Base-by-base conservation (phyloP, 2,888 invertebrate species). In the Mimumesa dahlbomi region DNA sequence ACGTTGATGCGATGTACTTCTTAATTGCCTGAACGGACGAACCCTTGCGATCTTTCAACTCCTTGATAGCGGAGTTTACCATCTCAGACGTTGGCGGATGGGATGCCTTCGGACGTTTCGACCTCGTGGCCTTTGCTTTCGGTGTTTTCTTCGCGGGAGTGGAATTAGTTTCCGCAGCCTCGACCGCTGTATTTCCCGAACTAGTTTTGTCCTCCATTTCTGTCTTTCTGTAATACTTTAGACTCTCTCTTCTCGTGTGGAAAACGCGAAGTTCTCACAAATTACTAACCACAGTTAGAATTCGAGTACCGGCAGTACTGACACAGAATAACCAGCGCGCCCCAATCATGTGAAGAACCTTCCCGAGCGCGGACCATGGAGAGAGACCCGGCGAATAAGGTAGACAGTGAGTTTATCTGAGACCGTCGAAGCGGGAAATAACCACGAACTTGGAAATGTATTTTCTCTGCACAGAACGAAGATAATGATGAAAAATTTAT, bases 1-100 rank as follows among this genome's bases (percentile, higher is more conserved):
- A 93, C 61, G 91, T 92, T 19, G 90, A 89, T 7, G 90, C 87
- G 49, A 94, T 91, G 85, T 92, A 93, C 82, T 94, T 94, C 84
- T 93, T 93, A 84, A 94, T 93, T 1, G 92, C 92, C 83, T 86
- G 90, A 71, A 88, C 82, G 0, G 93, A 93, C 0, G 93, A 93
- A 22, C 94, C 94, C 54, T 91, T 91, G 22, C 92, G 90, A 79
- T 92, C 92, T 79, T 92, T 91, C 49, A 92, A 83, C 56, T 88
- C 86, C 66, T 87, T 89, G 48, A 92, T 90, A 1, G 94, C 93
- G 29, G 87, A 89, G 75, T 90, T 91, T 0, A 93, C 93, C 93
- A 94, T 92, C 29, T 90, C 89, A 0, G 91, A 83, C 0, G 91
- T 90, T 14, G 89, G 89, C 0, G 92, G 92, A 84, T 92, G 92